Percentiles rank a stretch among this genome's conserved stretches.
Evolutionary conservation across 2,888 invertebrate species (phyloP).

Genomic region (Xanthorhoe designata): DNA sequence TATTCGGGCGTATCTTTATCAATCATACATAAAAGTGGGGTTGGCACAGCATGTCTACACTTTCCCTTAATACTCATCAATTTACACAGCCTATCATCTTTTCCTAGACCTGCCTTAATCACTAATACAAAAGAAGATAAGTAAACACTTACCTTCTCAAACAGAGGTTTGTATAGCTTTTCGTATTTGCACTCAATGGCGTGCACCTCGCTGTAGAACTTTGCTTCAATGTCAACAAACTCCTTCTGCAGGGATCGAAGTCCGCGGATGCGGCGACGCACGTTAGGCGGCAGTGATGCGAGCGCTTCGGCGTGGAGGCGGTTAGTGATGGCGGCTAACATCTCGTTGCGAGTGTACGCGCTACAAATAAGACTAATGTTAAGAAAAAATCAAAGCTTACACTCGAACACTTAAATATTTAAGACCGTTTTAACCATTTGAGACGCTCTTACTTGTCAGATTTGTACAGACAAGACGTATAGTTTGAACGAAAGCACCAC

Average conservation of each 20-base stretch:
- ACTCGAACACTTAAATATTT: too few relatives aligned
- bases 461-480: too few relatives aligned
- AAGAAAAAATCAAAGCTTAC: background rate
- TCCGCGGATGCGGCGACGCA: conserved; percentile 93
- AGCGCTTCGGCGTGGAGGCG: conserved; percentile 86
- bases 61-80: too few relatives aligned
- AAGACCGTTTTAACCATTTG: too few relatives aligned
- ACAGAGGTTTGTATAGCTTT: conserved; percentile 90
- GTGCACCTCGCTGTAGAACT: conserved; percentile 97
- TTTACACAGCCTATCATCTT: too few relatives aligned
- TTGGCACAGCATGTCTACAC: too few relatives aligned
- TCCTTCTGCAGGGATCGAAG: conserved; percentile 94
- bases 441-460: too few relatives aligned
- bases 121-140: too few relatives aligned
- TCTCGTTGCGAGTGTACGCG: conserved; percentile 82
- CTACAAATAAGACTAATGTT: conserved; percentile 44
- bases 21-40: too few relatives aligned
- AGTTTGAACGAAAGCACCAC: too few relatives aligned
- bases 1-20: too few relatives aligned
- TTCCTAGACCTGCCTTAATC: too few relatives aligned
- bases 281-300: conserved; percentile 88
- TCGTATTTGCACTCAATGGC: conserved; percentile 96
- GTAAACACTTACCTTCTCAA: conserved; percentile 89
- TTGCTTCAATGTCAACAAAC: conserved; percentile 94
- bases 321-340: conserved; percentile 86